Evolutionary conservation across 2,888 invertebrate species (phyloP).

Genomic region (Allacma fusca): DNA sequence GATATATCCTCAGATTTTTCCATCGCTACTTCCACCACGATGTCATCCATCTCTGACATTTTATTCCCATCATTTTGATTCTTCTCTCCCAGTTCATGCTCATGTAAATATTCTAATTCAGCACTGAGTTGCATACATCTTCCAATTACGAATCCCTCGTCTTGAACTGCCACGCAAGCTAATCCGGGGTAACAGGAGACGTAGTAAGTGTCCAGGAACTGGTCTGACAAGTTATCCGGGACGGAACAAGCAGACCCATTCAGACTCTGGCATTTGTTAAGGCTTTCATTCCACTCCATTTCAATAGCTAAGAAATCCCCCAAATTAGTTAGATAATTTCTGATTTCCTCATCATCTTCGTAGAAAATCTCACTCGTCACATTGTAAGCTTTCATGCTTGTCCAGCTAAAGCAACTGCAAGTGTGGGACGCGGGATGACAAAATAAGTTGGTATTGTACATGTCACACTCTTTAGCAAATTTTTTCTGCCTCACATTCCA

Average conservation of each 20-base stretch:
- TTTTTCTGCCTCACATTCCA: not conserved
- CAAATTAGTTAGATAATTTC: not conserved
- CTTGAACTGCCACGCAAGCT: slow-evolving; percentile 3
- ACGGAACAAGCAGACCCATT: slow-evolving; percentile 34
- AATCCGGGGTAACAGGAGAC: not conserved
- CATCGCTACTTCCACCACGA: no score
- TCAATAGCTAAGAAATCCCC: slow-evolving; percentile 23
- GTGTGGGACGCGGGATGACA: not conserved
- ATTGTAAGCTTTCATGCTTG: not conserved
- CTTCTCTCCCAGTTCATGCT: no score
- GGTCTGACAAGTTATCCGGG: not conserved
- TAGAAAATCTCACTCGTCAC: slow-evolving; percentile 13
- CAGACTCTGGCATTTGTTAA: not conserved
- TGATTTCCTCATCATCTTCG: slow-evolving; percentile 5
- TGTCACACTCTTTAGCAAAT: slow-evolving; percentile 16
- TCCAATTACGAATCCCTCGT: slow-evolving; percentile 27
- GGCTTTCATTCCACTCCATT: slow-evolving; percentile 26
- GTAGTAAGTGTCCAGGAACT: not conserved
- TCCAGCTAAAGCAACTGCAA: slow-evolving; percentile 28
- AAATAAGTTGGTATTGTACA: slow-evolving; percentile 22
- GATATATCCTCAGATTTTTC: no score
- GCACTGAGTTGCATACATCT: not conserved
- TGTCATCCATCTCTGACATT: no score
- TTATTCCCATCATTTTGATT: no score
- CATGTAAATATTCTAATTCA: no score